Percentiles rank a stretch among this genome's conserved stretches.
These are phyloP conservation scores for Cromileptes altivelis DNA, from an alignment of 2,113 vertebrate genomes.

Conservation along the genomic window DNA sequence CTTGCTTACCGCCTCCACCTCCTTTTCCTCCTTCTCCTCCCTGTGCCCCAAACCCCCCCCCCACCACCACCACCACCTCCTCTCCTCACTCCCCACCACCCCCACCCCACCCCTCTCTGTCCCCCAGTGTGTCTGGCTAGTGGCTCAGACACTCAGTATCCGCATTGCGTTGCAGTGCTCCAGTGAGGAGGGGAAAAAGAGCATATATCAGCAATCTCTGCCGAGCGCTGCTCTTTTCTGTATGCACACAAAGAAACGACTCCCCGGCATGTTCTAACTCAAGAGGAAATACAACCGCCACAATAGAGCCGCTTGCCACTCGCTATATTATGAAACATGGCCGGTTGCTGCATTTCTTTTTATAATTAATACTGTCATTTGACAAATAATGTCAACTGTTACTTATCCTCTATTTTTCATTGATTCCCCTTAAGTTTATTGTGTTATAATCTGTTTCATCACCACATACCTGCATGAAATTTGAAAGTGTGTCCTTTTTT, in stretches of 20 bases:
- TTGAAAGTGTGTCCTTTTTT: not conserved
- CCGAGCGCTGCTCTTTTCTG: slow-evolving; percentile 78
- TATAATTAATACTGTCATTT: slow-evolving; percentile 18
- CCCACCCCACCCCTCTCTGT: slow-evolving; percentile 40
- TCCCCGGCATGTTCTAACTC: slow-evolving; percentile 58
- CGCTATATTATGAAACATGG: slow-evolving; percentile 25
- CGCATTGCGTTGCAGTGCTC: slow-evolving; percentile 87
- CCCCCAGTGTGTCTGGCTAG: slow-evolving; percentile 83
- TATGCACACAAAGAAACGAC: slow-evolving; percentile 76
- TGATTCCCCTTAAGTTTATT: not conserved
- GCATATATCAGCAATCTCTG: slow-evolving; percentile 86
- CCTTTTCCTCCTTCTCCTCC: slow-evolving; percentile 42
- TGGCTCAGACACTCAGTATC: slow-evolving; percentile 85
- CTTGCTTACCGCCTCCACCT: slow-evolving; percentile 71
- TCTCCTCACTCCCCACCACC: not conserved
- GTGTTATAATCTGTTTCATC: not conserved
- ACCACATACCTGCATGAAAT: not conserved
- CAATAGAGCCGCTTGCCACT: slow-evolving; percentile 30
- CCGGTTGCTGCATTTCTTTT: slow-evolving; percentile 1
- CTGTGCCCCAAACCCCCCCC: not conserved
- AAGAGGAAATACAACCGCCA: slow-evolving; percentile 42
- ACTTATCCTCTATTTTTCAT: not conserved
- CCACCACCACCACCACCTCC: not conserved
- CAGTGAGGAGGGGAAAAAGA: slow-evolving; percentile 76
- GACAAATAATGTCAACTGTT: not conserved